Evolutionary conservation across 2,888 invertebrate genomes (phyloP).

Genomic region (Conus canariensis): DNA sequence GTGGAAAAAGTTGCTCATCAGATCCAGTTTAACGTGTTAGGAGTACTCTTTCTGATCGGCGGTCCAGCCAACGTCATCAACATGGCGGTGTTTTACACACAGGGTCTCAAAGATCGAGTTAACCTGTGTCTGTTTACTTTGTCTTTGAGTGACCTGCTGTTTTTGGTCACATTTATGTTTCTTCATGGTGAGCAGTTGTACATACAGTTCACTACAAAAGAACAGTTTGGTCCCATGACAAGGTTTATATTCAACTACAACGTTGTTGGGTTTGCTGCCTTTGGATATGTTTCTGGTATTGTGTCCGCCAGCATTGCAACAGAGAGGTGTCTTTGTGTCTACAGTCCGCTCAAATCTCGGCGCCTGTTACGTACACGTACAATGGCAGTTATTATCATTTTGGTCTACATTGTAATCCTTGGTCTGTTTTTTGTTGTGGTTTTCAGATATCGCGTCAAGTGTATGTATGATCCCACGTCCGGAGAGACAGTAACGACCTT

Average conservation of each 20-base stretch:
- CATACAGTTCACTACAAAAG: neutral
- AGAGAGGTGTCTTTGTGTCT: neutral
- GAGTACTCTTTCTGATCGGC: neutral
- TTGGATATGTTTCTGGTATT: neutral
- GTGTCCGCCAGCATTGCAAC: neutral
- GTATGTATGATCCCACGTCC: neutral
- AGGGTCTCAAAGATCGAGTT: neutral
- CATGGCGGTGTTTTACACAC: conserved; percentile 25
- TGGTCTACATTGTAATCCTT: neutral
- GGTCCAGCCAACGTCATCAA: conserved; percentile 20
- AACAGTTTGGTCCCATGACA: neutral
- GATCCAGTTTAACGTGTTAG: neutral
- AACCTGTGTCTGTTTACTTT: conserved; percentile 3
- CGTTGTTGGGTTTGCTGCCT: neutral
- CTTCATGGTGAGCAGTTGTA: neutral
- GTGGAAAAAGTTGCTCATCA: too few species aligned
- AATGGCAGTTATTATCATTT: neutral
- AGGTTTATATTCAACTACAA: neutral
- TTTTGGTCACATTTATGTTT: neutral
- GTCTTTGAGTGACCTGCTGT: neutral
- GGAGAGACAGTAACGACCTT: neutral
- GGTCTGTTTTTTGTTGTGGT: neutral
- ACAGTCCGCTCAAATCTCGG: neutral
- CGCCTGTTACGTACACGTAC: neutral
- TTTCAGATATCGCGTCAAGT: neutral